Base-by-base conservation (phyloP, 2,888 invertebrate genomes). In the Drosophila bunnanda region DNA sequence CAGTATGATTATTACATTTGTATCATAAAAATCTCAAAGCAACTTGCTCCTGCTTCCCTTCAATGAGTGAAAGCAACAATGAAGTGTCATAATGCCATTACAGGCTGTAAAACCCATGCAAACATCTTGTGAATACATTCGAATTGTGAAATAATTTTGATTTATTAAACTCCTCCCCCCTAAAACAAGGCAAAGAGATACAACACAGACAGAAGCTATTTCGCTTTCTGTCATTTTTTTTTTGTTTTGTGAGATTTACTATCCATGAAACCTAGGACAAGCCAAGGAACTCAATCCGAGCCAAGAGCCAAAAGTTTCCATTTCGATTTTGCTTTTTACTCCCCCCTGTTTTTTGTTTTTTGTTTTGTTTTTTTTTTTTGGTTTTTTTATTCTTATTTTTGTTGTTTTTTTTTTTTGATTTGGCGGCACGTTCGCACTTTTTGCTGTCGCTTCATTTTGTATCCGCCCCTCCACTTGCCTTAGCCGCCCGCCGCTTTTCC, bases 71-170 rank as follows among this genome's bases (percentile, higher is more conserved):
- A 50, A 13, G 13, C 48, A 13, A 13, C 30, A 50, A 20, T 50
- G 30, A 13, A 48, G 30, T 48, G 50, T 34, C 20, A 22, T 22
- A 34, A 3, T 5, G 5, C 32, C 50, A 22, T 52, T 20, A 32
- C 32, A 52, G 6, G 32, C 50, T 34, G 20, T 22, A 52, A 58
- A 36, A 56, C 7, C 82, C 81, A 84, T 82, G 82, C 78, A 89
- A 89, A 78, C 82, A 82, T 80, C 81, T 83, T 80, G 80, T 75
- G 78, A 78, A 72, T 89, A 86, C 84, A 89, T 83, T 79, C 77
- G 79, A 82, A 89, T 87, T 84, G 81, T 82, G 84, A 88, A 85
- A 80, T 88, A 88, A 89, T 90, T 90, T 89, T 90, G 90, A 90
- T 91, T 91, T 90, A 90, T 89, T 89, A 80, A 89, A 86, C 79